Evolutionary conservation across 2,113 vertebrate genomes (phyloP).

Genomic region (Pica pica): DNA sequence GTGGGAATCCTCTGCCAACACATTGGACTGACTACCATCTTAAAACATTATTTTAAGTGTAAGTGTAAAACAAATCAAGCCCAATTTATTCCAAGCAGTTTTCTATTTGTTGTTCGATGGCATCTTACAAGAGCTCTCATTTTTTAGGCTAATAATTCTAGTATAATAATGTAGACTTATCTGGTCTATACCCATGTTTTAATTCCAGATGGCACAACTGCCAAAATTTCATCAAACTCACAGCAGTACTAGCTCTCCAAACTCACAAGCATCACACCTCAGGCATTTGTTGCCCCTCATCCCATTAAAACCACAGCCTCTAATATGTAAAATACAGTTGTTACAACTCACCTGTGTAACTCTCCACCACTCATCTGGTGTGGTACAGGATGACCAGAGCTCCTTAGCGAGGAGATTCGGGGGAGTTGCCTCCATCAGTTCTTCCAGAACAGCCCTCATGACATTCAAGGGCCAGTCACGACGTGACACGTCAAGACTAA

Average conservation of each 20-base stretch:
- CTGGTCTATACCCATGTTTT: background rate
- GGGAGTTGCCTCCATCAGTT: slow-evolving; percentile 94
- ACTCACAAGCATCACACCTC: background rate
- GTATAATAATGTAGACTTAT: background rate
- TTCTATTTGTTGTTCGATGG: background rate
- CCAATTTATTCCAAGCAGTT: background rate
- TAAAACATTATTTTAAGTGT: slow-evolving; percentile 19
- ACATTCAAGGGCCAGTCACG: slow-evolving; percentile 95
- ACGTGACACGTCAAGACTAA: slow-evolving; percentile 91
- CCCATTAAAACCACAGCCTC: background rate
- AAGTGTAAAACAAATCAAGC: slow-evolving; percentile 19
- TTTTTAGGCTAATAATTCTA: background rate
- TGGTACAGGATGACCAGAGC: slow-evolving; percentile 96
- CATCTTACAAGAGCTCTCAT: background rate
- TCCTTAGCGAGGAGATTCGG: slow-evolving; percentile 95
- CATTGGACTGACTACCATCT: slow-evolving; percentile 32
- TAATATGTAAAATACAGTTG: background rate
- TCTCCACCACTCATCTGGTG: slow-evolving; percentile 97
- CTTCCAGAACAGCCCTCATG: slow-evolving; percentile 93
- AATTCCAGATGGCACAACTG: background rate
- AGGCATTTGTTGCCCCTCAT: background rate
- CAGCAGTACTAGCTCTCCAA: background rate
- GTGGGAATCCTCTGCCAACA: slow-evolving; percentile 52
- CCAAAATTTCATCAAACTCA: background rate
- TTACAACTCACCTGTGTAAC: slow-evolving; percentile 86